Percentiles rank a stretch among this genome's conserved stretches.
These are phyloP conservation scores for Idaea biselata DNA, from an alignment of 2,888 invertebrate species.

Conservation along the genomic window DNA sequence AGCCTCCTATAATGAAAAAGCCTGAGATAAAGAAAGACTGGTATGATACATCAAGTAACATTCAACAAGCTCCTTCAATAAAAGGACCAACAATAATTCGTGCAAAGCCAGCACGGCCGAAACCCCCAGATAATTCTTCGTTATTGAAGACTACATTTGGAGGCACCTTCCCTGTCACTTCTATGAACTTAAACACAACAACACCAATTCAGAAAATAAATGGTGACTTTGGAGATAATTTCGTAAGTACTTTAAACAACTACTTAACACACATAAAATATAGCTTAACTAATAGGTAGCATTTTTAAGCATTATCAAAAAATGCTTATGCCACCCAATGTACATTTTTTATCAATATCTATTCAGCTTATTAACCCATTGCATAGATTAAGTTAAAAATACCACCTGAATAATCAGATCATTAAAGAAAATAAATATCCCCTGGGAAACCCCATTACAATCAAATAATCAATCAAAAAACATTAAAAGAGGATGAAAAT, in stretches of 20 bases:
- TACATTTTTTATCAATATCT: too few relatives aligned
- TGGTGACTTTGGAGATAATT: constrained; percentile 59
- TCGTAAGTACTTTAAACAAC: constrained; percentile 54
- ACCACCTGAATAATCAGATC: too few relatives aligned
- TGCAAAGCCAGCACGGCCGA: constrained; percentile 81
- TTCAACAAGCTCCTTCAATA: constrained; percentile 57
- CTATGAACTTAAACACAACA: constrained; percentile 69
- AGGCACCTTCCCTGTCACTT: constrained; percentile 47
- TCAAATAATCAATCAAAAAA: too few relatives aligned
- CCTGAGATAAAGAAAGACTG: constrained; percentile 82
- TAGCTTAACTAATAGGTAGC: constrained; percentile 8
- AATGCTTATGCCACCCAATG: too few relatives aligned
- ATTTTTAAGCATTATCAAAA: constrained; percentile 3
- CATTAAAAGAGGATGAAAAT: too few relatives aligned
- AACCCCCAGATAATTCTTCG: constrained; percentile 75
- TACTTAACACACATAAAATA: neutral
- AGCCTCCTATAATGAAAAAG: constrained; percentile 69
- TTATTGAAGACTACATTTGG: constrained; percentile 66
- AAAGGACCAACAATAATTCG: constrained; percentile 89
- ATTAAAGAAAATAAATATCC: too few relatives aligned
- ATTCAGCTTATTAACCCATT: too few relatives aligned
- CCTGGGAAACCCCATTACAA: too few relatives aligned
- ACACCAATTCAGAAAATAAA: constrained; percentile 67
- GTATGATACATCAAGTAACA: constrained; percentile 81
- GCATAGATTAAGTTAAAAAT: too few relatives aligned